Conservation (phyloP, 2,888 invertebrate species). For the Tachina fera region DNA sequence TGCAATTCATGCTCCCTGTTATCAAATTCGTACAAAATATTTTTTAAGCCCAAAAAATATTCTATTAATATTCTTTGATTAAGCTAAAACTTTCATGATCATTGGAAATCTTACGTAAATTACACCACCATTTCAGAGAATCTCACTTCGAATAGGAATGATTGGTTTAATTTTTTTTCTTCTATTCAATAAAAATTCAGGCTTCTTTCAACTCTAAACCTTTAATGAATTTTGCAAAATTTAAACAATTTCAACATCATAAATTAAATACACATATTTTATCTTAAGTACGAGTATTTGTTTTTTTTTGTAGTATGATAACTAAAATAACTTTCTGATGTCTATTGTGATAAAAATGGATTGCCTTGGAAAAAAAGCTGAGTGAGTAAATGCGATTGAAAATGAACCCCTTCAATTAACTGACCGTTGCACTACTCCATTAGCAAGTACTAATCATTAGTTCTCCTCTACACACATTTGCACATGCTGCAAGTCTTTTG, state of each 20-base stretch:
- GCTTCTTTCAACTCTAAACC: no score
- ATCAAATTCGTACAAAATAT: no score
- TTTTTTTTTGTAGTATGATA: not conserved
- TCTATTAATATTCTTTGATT: no score
- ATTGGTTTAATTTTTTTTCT: no score
- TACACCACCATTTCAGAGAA: no score
- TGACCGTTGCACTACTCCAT: slow-evolving; percentile 53
- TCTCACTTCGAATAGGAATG: no score
- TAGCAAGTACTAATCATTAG: slow-evolving; percentile 61
- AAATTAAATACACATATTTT: not conserved
- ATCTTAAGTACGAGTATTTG: not conserved
- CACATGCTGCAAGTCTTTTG: slow-evolving; percentile 31
- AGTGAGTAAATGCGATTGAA: not conserved
- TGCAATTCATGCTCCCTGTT: no score
- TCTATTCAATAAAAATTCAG: no score
- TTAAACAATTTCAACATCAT: slow-evolving; percentile 2
- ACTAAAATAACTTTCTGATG: slow-evolving; percentile 11
- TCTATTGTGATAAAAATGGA: slow-evolving; percentile 17
- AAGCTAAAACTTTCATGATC: no score
- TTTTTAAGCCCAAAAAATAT: no score
- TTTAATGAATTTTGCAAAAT: no score
- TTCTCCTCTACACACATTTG: slow-evolving; percentile 33
- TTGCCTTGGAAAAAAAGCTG: slow-evolving; percentile 12
- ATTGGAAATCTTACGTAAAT: no score
- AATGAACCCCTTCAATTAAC: slow-evolving; percentile 50